Conservation (phyloP, 2,888 invertebrate species). For the Automeris io region DNA sequence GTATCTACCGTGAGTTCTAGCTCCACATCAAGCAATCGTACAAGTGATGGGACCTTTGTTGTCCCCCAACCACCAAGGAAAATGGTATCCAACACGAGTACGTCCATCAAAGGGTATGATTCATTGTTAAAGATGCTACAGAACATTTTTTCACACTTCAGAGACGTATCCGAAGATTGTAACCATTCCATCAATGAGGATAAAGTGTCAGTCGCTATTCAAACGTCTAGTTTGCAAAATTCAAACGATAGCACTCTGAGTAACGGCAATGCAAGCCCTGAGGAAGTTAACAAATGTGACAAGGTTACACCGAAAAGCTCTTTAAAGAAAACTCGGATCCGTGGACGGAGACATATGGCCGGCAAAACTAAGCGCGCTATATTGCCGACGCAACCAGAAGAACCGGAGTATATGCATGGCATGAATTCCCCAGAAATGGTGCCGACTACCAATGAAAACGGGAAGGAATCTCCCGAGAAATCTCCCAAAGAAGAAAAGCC, state of each 20-base stretch:
- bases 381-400: slow-evolving; percentile 62
- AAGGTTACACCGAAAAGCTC: slow-evolving; percentile 73
- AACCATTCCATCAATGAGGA: slow-evolving; percentile 50
- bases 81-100: slow-evolving; percentile 51
- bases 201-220: slow-evolving; percentile 60
- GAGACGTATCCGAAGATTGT: slow-evolving; percentile 48
- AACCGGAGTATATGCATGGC: slow-evolving; percentile 60
- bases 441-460: slow-evolving; percentile 52
- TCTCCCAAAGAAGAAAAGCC: slow-evolving; percentile 63
- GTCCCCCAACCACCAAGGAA: slow-evolving; percentile 70
- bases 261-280: slow-evolving; percentile 65
- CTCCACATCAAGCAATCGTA: slow-evolving; percentile 58
- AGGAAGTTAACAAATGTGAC: slow-evolving; percentile 57
- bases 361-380: slow-evolving; percentile 64
- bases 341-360: slow-evolving; percentile 59
- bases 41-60: slow-evolving; percentile 67
- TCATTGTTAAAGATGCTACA: slow-evolving; percentile 59
- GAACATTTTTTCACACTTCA: slow-evolving; percentile 60
- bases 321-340: slow-evolving; percentile 60
- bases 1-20: slow-evolving; percentile 62
- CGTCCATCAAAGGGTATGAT: slow-evolving; percentile 64
- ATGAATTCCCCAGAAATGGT: slow-evolving; percentile 73
- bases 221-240: slow-evolving; percentile 36
- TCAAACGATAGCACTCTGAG: slow-evolving; percentile 41
- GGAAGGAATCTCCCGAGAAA: slow-evolving; percentile 44